phyloP scores from a whole-genome alignment of 1,140 invertebrate genomes.

The Camponotus vicinus region DNA sequence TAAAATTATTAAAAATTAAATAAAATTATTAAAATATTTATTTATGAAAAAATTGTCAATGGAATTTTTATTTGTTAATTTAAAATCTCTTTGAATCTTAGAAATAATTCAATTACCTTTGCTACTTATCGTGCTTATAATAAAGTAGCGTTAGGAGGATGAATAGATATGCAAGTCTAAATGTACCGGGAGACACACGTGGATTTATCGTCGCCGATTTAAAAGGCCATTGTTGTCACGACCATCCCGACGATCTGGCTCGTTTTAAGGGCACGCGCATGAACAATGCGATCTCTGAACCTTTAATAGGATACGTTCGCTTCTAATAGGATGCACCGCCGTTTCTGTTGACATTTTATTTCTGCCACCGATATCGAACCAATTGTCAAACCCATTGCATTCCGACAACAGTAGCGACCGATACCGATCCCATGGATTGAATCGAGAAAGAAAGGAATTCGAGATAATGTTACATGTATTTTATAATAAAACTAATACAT shows the following conservation, averaged over 20 bases:
- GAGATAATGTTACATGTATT: not conserved
- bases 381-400: conserved; percentile 81
- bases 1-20: no score
- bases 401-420: conserved; percentile 72
- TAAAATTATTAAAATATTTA: no score
- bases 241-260: conserved; percentile 68
- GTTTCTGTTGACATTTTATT: conserved; percentile 78
- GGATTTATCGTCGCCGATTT: conserved; percentile 72
- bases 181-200: not conserved
- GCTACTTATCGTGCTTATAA: not conserved
- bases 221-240: conserved; percentile 82
- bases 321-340: conserved; percentile 71
- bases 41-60: not conserved
- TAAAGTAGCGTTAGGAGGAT: conserved; percentile 16
- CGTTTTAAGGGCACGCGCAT: conserved; percentile 72
- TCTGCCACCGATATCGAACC: conserved; percentile 48
- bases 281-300: conserved; percentile 81
- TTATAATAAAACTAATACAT: not conserved
- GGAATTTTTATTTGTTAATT: not conserved
- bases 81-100: not conserved
- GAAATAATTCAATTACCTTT: not conserved
- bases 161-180: not conserved
- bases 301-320: conserved; percentile 82
- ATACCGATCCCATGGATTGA: conserved; percentile 32
- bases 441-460: not conserved